Conservation (phyloP, 2,113 vertebrate species). For the Chaenogobius annularis region DNA sequence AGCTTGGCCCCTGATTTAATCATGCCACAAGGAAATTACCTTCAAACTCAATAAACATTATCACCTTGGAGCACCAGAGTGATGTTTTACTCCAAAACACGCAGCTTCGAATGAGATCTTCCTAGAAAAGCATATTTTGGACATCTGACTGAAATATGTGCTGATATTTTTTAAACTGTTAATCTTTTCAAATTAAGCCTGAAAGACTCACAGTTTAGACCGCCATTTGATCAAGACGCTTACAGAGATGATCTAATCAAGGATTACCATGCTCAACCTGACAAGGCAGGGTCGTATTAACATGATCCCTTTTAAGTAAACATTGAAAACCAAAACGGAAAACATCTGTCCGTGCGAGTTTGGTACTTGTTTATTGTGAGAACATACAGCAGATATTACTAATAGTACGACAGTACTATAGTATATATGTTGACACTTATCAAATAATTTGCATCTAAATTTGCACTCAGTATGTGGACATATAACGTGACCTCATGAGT, state of each 20-base stretch:
- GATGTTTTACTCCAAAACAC: constrained; percentile 10
- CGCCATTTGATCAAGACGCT: background rate
- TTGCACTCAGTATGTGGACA: background rate
- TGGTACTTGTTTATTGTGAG: constrained; percentile 8
- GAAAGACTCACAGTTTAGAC: constrained; percentile 5
- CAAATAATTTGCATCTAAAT: background rate
- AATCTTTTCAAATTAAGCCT: constrained; percentile 23
- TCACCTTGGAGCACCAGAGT: constrained; percentile 22
- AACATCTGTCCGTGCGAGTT: constrained; percentile 17
- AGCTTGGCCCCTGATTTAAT: constrained; percentile 39
- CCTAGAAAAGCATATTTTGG: background rate
- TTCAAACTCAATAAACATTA: constrained; percentile 35
- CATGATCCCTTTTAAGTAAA: background rate
- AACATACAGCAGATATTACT: too few relatives aligned
- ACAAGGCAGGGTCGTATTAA: constrained; percentile 8
- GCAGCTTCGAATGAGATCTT: background rate
- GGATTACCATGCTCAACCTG: background rate
- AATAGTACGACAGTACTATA: too few relatives aligned
- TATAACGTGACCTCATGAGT: background rate
- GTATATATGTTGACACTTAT: background rate
- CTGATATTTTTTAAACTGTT: constrained; percentile 5
- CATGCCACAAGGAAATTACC: constrained; percentile 50
- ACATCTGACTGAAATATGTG: background rate
- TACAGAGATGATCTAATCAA: background rate
- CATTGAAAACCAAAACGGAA: constrained; percentile 6